phyloP scores from a whole-genome alignment of 2,797 vertebrate species.

The Acomys russatus region DNA sequence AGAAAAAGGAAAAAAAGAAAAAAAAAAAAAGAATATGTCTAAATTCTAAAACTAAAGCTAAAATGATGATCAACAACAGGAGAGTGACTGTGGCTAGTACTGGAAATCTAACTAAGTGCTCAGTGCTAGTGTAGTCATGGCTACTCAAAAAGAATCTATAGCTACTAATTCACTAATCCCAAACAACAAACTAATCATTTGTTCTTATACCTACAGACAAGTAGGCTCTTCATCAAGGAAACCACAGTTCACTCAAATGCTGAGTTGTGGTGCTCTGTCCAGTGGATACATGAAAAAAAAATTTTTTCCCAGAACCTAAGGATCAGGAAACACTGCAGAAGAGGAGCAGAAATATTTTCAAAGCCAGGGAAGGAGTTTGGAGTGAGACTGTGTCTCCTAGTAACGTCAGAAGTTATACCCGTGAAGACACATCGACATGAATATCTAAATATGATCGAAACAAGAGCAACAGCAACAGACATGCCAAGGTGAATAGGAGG shows the following conservation, averaged over 20 bases:
- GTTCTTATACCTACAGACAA: background rate
- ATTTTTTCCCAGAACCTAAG: too few relatives aligned
- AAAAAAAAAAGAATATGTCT: background rate
- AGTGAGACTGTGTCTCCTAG: background rate
- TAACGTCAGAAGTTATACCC: background rate
- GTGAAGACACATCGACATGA: background rate
- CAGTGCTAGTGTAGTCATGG: background rate
- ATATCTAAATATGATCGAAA: background rate
- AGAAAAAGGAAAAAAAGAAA: too few relatives aligned
- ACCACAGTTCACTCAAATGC: background rate
- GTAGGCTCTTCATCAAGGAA: background rate
- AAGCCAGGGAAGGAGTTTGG: too few relatives aligned
- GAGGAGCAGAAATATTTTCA: background rate
- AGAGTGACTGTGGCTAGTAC: too few relatives aligned
- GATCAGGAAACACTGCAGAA: too few relatives aligned
- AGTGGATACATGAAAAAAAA: background rate
- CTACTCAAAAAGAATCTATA: background rate
- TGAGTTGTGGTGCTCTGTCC: background rate
- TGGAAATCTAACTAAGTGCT: background rate
- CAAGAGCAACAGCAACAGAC: background rate
- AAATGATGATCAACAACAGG: background rate
- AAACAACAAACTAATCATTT: background rate
- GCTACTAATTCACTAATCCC: background rate
- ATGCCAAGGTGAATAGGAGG: background rate
- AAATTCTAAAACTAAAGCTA: background rate